Conservation (phyloP, 2,113 vertebrate species). For the Solea solea region DNA sequence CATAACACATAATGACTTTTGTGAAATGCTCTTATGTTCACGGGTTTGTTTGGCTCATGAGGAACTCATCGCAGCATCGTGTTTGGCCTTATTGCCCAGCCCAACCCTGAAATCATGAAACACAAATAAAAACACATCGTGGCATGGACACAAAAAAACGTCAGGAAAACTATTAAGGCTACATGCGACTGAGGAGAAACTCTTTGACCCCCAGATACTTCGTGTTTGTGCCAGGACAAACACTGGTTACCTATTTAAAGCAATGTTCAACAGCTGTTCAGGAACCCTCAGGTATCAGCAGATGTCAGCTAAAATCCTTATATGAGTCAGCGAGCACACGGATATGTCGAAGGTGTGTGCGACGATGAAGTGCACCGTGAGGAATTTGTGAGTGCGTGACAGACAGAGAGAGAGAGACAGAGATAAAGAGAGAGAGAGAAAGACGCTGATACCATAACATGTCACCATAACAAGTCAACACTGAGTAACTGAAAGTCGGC, state of each 20-base stretch:
- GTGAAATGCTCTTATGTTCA: too few relatives aligned
- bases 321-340: constrained; percentile 9
- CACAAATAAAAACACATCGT: too few relatives aligned
- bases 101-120: too few relatives aligned
- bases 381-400: constrained; percentile 32
- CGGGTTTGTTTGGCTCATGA: too few relatives aligned
- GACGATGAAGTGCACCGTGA: constrained; percentile 12
- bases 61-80: too few relatives aligned
- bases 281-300: constrained; percentile 42
- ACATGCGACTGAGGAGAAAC: not conserved
- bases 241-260: constrained; percentile 46
- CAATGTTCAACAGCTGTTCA: constrained; percentile 48
- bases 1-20: too few relatives aligned
- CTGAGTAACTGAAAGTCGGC: constrained; percentile 7
- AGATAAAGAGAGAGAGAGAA: not conserved
- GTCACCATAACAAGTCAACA: constrained; percentile 50
- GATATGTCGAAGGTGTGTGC: constrained; percentile 8
- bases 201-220: constrained; percentile 16
- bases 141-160: too few relatives aligned
- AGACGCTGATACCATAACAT: constrained; percentile 48
- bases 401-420: constrained; percentile 18
- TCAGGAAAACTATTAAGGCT: not conserved
- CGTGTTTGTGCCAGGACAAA: constrained; percentile 10
- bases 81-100: too few relatives aligned
- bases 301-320: constrained; percentile 49